Base-by-base conservation (phyloP, 2,888 invertebrate species). In the Drosophila eohydei region DNA sequence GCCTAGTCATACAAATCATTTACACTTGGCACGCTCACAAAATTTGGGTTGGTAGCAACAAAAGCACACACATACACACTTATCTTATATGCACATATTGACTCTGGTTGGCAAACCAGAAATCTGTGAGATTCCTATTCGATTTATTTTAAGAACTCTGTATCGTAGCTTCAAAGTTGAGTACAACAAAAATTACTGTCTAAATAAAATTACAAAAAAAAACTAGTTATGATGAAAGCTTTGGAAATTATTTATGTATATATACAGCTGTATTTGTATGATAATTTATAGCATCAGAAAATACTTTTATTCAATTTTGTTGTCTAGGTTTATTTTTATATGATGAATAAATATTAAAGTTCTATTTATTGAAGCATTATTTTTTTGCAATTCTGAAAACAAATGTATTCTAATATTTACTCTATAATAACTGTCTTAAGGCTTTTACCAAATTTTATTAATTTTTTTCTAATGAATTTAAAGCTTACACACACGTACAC, bases 1-100 rank as follows among this genome's bases (percentile, higher is more conserved):
- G 56, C 68, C 67, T 65, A 76, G 57, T 73, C 73, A 56, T 77
- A 67, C 51, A 71, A 64, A 79, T 79, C 81, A 74, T 73, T 77
- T 67, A 80, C 80, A 77, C 77, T 73, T 73, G 69, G 61, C 63
- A 69, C 50, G 61, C 69, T 79, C 61, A 48, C 55, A 34, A 61
- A 50, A 51, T 63, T 71, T 62, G 57, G 56, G 44, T 61, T 55
- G 63, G 56, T 26, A 52, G 34, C 58, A 46, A 50, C 54, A 60
- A 36, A 51, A 21, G 51, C 6, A 62, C 40, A 63, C 21, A 52
- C 26, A 48, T 9, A 44, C 21, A 68, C 4, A 32, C 11, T n/a
- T 54, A 54, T 40, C 54, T 40, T 34, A 9, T 43, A 38, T 63
- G 54, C 51, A 69, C 61, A 70, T 78, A 59, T 69, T 69, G 55